Percentiles rank a stretch among this genome's conserved stretches.
Evolutionary conservation across 2,113 vertebrate genomes (phyloP).

Genomic region (Nettapus auritus): DNA sequence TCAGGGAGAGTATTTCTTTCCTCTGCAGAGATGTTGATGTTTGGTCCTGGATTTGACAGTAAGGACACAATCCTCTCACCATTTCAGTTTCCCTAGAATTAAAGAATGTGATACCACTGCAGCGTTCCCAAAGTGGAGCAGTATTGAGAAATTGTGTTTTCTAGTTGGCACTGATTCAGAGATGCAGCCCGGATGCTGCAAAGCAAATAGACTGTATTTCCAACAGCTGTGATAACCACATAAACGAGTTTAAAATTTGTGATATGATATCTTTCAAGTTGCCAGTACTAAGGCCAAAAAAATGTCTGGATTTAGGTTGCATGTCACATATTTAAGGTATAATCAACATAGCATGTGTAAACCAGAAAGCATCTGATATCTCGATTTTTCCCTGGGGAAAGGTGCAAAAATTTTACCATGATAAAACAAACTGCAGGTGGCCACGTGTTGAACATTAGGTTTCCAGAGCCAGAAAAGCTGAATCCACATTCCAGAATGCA

Average conservation of each 20-base stretch:
- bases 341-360: conserved; percentile 14
- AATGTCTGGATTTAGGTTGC: background rate
- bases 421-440: conserved; percentile 21
- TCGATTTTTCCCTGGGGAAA: conserved; percentile 10
- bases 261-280: background rate
- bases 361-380: conserved; percentile 16
- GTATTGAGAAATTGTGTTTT: background rate
- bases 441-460: conserved; percentile 39
- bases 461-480: conserved; percentile 42
- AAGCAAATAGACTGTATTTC: background rate
- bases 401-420: background rate
- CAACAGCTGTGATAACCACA: background rate
- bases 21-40: background rate
- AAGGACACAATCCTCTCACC: background rate
- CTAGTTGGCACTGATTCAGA: background rate
- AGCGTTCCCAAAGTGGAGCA: background rate
- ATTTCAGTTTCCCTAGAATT: background rate
- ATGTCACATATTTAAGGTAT: background rate
- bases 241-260: background rate
- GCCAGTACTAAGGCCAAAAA: background rate
- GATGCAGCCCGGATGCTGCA: background rate
- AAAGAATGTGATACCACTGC: background rate
- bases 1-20: background rate
- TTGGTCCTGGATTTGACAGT: conserved; percentile 11
- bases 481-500: conserved; percentile 47